Evolutionary conservation across 2,888 invertebrate species (phyloP), one percentile per base, ranked within the genome.

Genomic region (Coenonympha glycerion): DNA sequence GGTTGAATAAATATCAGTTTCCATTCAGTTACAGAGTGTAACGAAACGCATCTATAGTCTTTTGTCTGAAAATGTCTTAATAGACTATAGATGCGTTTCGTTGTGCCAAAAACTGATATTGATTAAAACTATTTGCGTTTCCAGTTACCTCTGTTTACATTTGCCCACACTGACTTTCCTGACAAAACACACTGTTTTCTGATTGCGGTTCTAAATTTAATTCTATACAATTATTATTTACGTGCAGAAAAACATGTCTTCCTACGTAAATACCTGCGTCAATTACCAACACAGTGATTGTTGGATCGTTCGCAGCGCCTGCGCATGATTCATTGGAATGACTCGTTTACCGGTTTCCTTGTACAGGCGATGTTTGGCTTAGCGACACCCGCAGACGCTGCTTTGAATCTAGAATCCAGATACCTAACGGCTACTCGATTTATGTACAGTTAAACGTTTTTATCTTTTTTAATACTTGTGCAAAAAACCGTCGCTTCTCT

Each of bases 311-410:
- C 26, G 44, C 39, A 36, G n/a, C n/a, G n/a, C n/a, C n/a, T 16
- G 22, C 26, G 19, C 30, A 41, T 55, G 55, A 55, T 49, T 55
- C 53, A 55, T n/a, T 9, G n/a, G 18, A 39, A 53, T 46, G 49
- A 53, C 47, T 55, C 49, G 50, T 36, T 26, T 47, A 47, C 55
- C 55, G 45, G 55, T 55, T 55, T 55, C 55, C 55, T 44, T 50
- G 49, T 53, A 50, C 40, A 34, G 24, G 26, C 24, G 42, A 22
- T 44, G 34, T 49, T 46, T 52, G 49, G 48, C 52, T 48, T 44
- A 48, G 28, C 28, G 16, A 22, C 13, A 26, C 9, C 18, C 28
- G 11, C 18, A 8, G 18, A 18, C 6, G 30, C 15, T 19, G 28
- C 19, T 28, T 30, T 30, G 19, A 28, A 41, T 30, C 13, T 30